Percentiles rank a stretch among this genome's conserved stretches.
These are phyloP conservation scores for Syngnathus floridae DNA, from an alignment of 2,113 vertebrate species.

Conservation along the genomic window DNA sequence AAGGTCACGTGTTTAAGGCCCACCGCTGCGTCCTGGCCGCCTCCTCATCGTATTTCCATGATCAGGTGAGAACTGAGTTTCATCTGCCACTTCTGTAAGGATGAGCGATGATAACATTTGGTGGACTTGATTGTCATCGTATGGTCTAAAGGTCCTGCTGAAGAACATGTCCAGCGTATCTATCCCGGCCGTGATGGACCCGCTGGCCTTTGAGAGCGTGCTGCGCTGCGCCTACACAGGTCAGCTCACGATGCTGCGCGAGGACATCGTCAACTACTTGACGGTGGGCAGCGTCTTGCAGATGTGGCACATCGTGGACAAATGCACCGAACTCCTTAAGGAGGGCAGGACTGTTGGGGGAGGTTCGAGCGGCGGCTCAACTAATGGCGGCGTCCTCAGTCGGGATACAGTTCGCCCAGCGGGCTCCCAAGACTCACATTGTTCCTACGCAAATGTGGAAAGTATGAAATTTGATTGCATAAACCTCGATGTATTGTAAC, in stretches of 20 bases:
- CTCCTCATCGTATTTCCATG: conserved; percentile 79
- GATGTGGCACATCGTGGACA: conserved; percentile 97
- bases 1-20: conserved; percentile 76
- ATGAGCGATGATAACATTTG: not conserved
- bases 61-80: conserved; percentile 67
- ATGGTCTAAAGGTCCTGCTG: conserved; percentile 75
- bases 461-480: not conserved
- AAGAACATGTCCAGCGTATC: conserved; percentile 86
- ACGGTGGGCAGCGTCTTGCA: conserved; percentile 91
- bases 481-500: too few species aligned
- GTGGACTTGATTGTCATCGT: not conserved
- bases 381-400: conserved; percentile 16
- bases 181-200: conserved; percentile 84
- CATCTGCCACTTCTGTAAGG: not conserved
- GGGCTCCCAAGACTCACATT: conserved; percentile 13
- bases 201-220: conserved; percentile 84
- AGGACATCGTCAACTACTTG: conserved; percentile 88
- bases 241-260: conserved; percentile 78
- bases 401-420: conserved; percentile 12
- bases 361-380: conserved; percentile 11
- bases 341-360: conserved; percentile 53
- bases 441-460: not conserved
- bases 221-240: conserved; percentile 86
- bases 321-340: conserved; percentile 86
- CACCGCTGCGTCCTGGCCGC: conserved; percentile 78